Evolutionary conservation across 2,888 invertebrate genomes (phyloP), one percentile per base, ranked within the genome.

Genomic region (Amiota minor): DNA sequence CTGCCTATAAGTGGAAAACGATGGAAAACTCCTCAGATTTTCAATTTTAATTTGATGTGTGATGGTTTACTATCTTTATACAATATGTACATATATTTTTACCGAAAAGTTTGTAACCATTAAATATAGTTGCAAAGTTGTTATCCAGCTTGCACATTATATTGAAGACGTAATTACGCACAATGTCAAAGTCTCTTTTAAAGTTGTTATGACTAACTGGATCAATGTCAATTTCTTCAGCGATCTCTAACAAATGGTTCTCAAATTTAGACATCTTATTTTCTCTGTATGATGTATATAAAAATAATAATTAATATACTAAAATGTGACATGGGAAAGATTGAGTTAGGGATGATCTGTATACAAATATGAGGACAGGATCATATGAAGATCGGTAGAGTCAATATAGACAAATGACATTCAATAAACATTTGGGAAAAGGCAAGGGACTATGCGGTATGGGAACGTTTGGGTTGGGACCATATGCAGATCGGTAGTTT

Each of bases 1-100:
- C 85, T 85, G 1, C 86, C 87, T 82, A 68, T 46, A 23, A 71
- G 18, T 20, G 46, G 16, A 45, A 71, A 62, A 64, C 23, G 50
- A 59, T 46, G 47, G 11, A 46, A 49, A 20, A 56, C 12, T 14
- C 9, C 35, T 2, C 16, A 11, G 14, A 62, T 53, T 1, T 18
- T 45, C 16, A 67, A 45, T 16, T 64, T n/a, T 64, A 3, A 4
- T 35, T 3, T 35, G 35, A 35, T 35, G 35, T 35, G 59, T 56
- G 9, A 0, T n/a, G n/a, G 45, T 35, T 45, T 64, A 45, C 23
- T 64, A 9, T 35, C 12, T 9, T n/a, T n/a, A n/a, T n/a, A n/a
- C n/a, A n/a, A n/a, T n/a, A 53, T 53, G n/a, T 53, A 10, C 12
- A 53, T 53, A 18, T 64, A 70, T 69, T 74, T 69, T 74, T 75